Base-by-base conservation (phyloP, 1,140 invertebrate genomes). In the Drosophila teissieri region DNA sequence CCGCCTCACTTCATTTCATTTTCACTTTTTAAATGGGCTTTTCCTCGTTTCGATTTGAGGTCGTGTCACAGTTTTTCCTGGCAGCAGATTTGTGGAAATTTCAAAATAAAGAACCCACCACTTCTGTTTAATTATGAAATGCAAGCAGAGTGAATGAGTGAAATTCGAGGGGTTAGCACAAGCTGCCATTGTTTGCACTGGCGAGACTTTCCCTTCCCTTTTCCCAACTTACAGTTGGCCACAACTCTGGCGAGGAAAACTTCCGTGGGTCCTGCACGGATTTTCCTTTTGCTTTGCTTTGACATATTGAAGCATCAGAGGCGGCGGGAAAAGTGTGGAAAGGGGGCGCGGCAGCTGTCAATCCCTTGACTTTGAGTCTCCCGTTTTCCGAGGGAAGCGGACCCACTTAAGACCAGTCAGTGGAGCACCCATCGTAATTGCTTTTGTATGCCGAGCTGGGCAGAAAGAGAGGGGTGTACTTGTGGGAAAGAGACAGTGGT, bases 381-480 rank as follows among this genome's bases (percentile, higher is more conserved):
- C 19, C 37, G 8, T 48, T 70, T 44, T 12, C 4, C 11, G 31
- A 44, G 31, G 12, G 22, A 62, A 19, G 17, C 12, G 22, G 42
- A 68, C 31, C 62, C 65, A 27, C 34, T 70, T 48, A 55, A 48
- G 15, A 34, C 49, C 37, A 37, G 49, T 34, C 61, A 60, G 44
- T 15, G 55, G 39, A 61, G 54, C 54, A 68, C 53, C 55, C 62
- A 65, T 74, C 61, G 72, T 80, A 80, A 80, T 80, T 80, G 78
- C 78, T 80, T 80, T 80, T 80, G 60, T 80, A 60, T 75, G 78
- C 78, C 49, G 63, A 75, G 48, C 63, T 40, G 37, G 10, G n/a
- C 11, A n/a, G 19, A 36, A 48, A 5, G 34, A 27, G 31, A 57
- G 8, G 17, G 34, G 46, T 17, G 11, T 15, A 24, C 11, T 34